These are phyloP conservation scores for Zaprionus gabonicus DNA, from an alignment of 1,140 invertebrate species.

Conservation along the genomic window DNA sequence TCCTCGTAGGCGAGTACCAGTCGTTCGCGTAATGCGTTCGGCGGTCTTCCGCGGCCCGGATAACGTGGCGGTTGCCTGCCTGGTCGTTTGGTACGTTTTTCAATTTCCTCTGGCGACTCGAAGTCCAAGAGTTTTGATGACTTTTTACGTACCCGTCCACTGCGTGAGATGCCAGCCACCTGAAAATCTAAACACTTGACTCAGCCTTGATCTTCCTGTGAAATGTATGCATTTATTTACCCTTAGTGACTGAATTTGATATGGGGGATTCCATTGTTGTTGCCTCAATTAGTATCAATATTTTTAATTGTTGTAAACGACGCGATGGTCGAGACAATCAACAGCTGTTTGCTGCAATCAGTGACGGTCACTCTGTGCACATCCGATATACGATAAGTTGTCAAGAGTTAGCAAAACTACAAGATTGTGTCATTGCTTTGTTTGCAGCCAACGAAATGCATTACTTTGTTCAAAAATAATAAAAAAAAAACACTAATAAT, in stretches of 20 bases:
- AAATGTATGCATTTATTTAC: not conserved
- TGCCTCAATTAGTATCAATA: slow-evolving; percentile 34
- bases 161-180: slow-evolving; percentile 92
- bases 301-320: slow-evolving; percentile 48
- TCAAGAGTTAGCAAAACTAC: not conserved
- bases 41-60: slow-evolving; percentile 60
- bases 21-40: slow-evolving; percentile 58
- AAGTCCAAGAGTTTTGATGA: slow-evolving; percentile 97
- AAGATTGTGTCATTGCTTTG: not conserved
- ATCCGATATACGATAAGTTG: slow-evolving; percentile 11
- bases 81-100: slow-evolving; percentile 84
- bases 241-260: slow-evolving; percentile 26
- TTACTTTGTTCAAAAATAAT: not conserved
- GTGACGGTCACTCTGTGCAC: slow-evolving; percentile 12
- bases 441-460: too few relatives aligned
- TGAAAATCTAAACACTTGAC: slow-evolving; percentile 87
- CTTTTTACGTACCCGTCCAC: slow-evolving; percentile 95
- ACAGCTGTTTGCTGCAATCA: slow-evolving; percentile 36
- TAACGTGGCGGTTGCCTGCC: slow-evolving; percentile 56
- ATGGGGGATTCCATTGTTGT: slow-evolving; percentile 48
- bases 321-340: slow-evolving; percentile 30
- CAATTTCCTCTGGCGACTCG: slow-evolving; percentile 93
- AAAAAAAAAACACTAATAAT: not conserved
- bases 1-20: slow-evolving; percentile 39
- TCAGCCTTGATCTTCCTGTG: not conserved